Percentiles rank a stretch among this genome's conserved stretches.
Evolutionary conservation across 1,140 invertebrate genomes (phyloP).

Genomic region (Drosophila pectinifera): DNA sequence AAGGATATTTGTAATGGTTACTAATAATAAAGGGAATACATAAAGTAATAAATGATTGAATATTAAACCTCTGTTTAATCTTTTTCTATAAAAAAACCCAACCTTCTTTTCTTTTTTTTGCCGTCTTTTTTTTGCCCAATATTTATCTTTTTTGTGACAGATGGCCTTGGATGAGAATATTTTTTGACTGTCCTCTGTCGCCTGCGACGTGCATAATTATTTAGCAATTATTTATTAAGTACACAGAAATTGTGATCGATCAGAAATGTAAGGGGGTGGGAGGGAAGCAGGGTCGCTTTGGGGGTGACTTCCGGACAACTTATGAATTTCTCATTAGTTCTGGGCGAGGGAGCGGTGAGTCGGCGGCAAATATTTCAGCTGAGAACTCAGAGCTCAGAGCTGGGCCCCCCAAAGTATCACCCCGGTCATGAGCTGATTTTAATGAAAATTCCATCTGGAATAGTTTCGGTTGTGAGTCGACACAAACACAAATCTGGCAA

Average conservation of each 20-base stretch:
- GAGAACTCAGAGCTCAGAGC: slow-evolving; percentile 44
- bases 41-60: too few species aligned
- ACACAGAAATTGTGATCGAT: slow-evolving; percentile 79
- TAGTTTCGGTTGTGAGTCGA: slow-evolving; percentile 75
- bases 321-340: slow-evolving; percentile 82
- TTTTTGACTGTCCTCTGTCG: slow-evolving; percentile 61
- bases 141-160: slow-evolving; percentile 67
- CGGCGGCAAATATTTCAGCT: slow-evolving; percentile 13
- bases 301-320: slow-evolving; percentile 56
- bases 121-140: slow-evolving; percentile 13
- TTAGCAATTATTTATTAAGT: slow-evolving; percentile 83
- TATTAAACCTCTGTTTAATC: too few species aligned
- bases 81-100: slow-evolving; percentile 21
- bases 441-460: slow-evolving; percentile 83
- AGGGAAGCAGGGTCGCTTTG: background rate
- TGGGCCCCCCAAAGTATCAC: slow-evolving; percentile 51
- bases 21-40: too few species aligned
- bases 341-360: slow-evolving; percentile 12
- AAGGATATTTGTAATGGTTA: too few species aligned
- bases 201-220: slow-evolving; percentile 71
- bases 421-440: slow-evolving; percentile 77
- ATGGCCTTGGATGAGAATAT: slow-evolving; percentile 61
- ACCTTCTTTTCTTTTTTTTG: slow-evolving; percentile 28
- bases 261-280: slow-evolving; percentile 24
- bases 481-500: slow-evolving; percentile 76